Evolutionary conservation across 2,888 invertebrate genomes (phyloP).

Genomic region (Orthonychiurus folsomi): DNA sequence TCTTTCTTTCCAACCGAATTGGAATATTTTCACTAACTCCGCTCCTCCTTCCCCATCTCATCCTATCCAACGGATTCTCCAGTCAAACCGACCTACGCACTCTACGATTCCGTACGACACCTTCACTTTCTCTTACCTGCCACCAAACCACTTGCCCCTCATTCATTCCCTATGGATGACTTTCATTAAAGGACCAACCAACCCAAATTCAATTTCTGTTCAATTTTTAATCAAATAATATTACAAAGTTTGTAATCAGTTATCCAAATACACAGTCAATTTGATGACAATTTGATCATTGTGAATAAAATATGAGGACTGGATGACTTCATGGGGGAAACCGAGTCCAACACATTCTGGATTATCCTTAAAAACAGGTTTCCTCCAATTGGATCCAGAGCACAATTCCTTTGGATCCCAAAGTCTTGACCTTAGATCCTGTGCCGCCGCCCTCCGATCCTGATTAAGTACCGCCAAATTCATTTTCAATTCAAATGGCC

Average conservation of each 20-base stretch:
- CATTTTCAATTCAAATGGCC: slow-evolving; percentile 46
- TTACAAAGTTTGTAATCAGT: too few relatives aligned
- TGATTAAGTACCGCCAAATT: slow-evolving; percentile 42
- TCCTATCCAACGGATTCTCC: too few relatives aligned
- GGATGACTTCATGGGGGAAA: slow-evolving; percentile 48
- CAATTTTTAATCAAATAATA: neutral
- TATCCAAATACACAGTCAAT: slow-evolving; percentile 50
- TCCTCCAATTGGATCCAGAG: slow-evolving; percentile 45
- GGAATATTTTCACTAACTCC: neutral
- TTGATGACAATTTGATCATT: slow-evolving; percentile 50
- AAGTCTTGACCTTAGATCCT: slow-evolving; percentile 18
- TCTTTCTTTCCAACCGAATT: neutral
- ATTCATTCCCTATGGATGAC: neutral
- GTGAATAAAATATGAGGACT: slow-evolving; percentile 47
- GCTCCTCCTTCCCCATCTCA: neutral
- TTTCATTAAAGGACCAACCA: neutral
- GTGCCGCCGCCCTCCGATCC: slow-evolving; percentile 19
- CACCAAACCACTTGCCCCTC: neutral
- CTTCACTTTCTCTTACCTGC: too few relatives aligned
- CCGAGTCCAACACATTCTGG: slow-evolving; percentile 47
- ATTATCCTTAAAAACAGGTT: slow-evolving; percentile 44
- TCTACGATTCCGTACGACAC: too few relatives aligned
- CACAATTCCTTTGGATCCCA: slow-evolving; percentile 46
- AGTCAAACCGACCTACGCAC: too few relatives aligned
- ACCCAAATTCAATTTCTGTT: neutral